Conservation (phyloP, 2,113 vertebrate species). For the Cercopithecus mona region DNA sequence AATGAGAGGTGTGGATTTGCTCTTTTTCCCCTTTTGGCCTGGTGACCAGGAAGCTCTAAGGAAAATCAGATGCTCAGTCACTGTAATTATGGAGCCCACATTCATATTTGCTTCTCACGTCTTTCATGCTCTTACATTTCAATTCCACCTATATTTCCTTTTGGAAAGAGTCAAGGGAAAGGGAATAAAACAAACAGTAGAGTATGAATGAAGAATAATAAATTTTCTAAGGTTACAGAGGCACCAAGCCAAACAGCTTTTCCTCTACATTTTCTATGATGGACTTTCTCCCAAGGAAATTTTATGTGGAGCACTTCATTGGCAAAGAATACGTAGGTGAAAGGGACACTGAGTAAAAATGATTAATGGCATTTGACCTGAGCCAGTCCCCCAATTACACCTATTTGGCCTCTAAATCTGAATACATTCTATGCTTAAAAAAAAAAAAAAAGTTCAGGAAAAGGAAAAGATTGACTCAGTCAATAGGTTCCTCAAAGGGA, state of each 20-base stretch:
- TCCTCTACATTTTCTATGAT: background rate
- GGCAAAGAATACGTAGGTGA: background rate
- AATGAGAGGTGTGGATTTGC: background rate
- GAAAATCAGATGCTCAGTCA: background rate
- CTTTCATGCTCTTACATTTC: background rate
- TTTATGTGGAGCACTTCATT: background rate
- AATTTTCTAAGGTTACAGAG: background rate
- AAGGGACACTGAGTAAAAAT: background rate
- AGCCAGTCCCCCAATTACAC: background rate
- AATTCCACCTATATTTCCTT: background rate
- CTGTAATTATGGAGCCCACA: background rate
- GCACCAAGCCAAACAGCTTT: background rate
- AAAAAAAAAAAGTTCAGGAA: slow-evolving; percentile 15
- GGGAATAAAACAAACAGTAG: background rate
- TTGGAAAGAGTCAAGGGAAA: background rate
- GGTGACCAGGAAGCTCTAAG: slow-evolving; percentile 21
- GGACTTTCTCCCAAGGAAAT: background rate
- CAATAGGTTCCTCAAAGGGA: background rate
- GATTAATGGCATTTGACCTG: background rate
- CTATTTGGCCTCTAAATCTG: slow-evolving; percentile 1
- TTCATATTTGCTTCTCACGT: background rate
- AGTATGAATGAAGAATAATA: background rate
- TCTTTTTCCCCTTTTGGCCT: background rate
- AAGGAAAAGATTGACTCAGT: background rate
- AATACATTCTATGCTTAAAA: background rate